Conservation (phyloP, 2,797 vertebrate genomes). For the Leptoclinus maculatus region DNA sequence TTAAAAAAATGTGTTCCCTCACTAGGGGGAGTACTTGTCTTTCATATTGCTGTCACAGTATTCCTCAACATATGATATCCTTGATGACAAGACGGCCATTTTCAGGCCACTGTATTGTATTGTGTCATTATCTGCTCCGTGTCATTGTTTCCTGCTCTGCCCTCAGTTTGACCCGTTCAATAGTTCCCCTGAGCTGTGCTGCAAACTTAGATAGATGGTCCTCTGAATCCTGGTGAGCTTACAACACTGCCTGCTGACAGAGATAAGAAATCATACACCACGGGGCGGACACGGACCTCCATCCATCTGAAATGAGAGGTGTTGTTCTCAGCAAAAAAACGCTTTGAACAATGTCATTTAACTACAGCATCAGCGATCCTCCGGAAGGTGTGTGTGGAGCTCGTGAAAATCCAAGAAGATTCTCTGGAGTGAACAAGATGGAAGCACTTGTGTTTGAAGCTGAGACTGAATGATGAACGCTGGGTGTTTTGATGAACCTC, state of each 20-base stretch:
- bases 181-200: conserved; percentile 58
- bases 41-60: conserved; percentile 30
- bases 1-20: conserved; percentile 15
- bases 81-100: conserved; percentile 55
- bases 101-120: conserved; percentile 44
- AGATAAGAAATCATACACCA: conserved; percentile 67
- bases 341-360: conserved; percentile 43
- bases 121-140: conserved; percentile 64
- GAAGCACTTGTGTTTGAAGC: background rate
- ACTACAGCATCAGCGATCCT: background rate
- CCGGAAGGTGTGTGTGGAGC: conserved; percentile 1
- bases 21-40: conserved; percentile 68
- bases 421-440: conserved; percentile 1
- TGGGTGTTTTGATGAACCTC: conserved; percentile 19
- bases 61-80: conserved; percentile 46
- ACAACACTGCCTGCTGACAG: conserved; percentile 57
- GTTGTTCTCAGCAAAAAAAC: conserved; percentile 59
- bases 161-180: conserved; percentile 65
- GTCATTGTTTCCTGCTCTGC: conserved; percentile 63
- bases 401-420: background rate
- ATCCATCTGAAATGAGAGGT: conserved; percentile 54
- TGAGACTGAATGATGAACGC: conserved; percentile 16
- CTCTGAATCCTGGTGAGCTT: conserved; percentile 46
- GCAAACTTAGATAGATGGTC: conserved; percentile 62
- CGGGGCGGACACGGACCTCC: conserved; percentile 20